Percentiles rank a stretch among this genome's conserved stretches.
Conservation (phyloP, 1,140 invertebrate genomes). For the Drosophila subobscura region DNA sequence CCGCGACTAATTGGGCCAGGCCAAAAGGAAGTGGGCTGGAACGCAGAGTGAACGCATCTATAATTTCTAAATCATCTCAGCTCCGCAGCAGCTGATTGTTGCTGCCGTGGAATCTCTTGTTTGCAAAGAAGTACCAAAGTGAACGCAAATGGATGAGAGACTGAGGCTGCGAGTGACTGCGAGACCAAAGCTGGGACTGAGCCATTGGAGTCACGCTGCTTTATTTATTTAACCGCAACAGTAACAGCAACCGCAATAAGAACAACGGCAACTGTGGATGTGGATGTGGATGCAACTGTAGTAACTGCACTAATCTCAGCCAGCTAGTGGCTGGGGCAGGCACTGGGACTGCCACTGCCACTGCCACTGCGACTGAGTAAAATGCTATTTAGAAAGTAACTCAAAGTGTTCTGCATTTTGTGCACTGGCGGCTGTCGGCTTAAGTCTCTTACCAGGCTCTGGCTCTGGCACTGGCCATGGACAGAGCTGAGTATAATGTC, state of each 20-base stretch:
- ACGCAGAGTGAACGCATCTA: conserved; percentile 49
- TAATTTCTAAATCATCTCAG: conserved; percentile 61
- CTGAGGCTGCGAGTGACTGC: not conserved
- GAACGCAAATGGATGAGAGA: conserved; percentile 12
- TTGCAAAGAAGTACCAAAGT: conserved; percentile 36
- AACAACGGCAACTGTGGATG: conserved; percentile 61
- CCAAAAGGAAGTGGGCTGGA: conserved; percentile 66
- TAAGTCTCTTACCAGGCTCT: conserved; percentile 62
- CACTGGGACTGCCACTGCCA: conserved; percentile 9
- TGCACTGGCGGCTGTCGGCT: conserved; percentile 63
- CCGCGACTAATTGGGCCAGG: conserved; percentile 28
- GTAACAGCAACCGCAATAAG: conserved; percentile 73
- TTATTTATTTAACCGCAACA: conserved; percentile 80
- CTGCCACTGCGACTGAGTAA: conserved; percentile 28
- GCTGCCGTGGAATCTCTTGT: conserved; percentile 30
- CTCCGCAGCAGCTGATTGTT: conserved; percentile 16
- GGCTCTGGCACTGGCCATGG: not conserved
- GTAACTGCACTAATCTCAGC: conserved; percentile 51
- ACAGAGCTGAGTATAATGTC: conserved; percentile 37
- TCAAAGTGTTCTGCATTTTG: conserved; percentile 51
- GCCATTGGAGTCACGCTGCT: conserved; percentile 50
- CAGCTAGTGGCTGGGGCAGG: conserved; percentile 22
- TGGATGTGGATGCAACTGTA: conserved; percentile 30
- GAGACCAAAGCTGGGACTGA: conserved; percentile 20
- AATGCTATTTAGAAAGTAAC: conserved; percentile 78